Base-by-base conservation (phyloP, 2,888 invertebrate species). In the Maniola hyperantus region DNA sequence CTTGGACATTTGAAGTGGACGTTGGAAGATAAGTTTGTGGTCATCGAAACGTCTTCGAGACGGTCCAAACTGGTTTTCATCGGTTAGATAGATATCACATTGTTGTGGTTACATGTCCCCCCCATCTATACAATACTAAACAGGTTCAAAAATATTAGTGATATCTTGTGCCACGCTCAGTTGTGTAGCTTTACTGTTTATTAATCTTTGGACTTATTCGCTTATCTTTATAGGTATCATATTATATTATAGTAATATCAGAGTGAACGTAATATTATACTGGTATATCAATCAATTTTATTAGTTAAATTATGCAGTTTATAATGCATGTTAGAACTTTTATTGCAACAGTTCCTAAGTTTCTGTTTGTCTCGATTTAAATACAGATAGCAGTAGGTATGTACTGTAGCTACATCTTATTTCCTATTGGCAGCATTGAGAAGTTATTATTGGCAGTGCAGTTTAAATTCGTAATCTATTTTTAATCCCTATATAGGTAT, bases 401-500 rank as follows among this genome's bases (percentile, higher is more conserved):
- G n/a, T n/a, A 42, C 15, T 46, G 26, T 59, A 59, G 13, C 8
- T 13, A 15, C 33, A 18, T 33, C 20, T 67, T 61, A 57, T 58
- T 64, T 57, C 39, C 39, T 58, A n/a, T 68, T 69, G 68, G 69
- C 68, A 58, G 26, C 64, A 61, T 58, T 62, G 46, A 44, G 20
- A 64, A 65, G 54, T 46, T 68, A 63, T 66, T 65, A 69, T 71
- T 66, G 69, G 69, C 66, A 66, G 69, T 76, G 75, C 73, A 72
- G 74, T 78, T 77, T 76, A 76, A 72, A 71, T 73, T 71, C 72
- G 33, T 48, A 61, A 48, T 70, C 64, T 78, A 75, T 80, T 77
- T 79, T 77, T 64, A 69, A n/a, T 67, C 84, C 83, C 83, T 84
- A 82, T 75, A n/a, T n/a, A n/a, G n/a, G n/a, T n/a, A n/a, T n/a